Percentiles rank a stretch among this genome's conserved stretches.
Conservation (phyloP, 2,888 invertebrate species). For the Patella pellucida region DNA sequence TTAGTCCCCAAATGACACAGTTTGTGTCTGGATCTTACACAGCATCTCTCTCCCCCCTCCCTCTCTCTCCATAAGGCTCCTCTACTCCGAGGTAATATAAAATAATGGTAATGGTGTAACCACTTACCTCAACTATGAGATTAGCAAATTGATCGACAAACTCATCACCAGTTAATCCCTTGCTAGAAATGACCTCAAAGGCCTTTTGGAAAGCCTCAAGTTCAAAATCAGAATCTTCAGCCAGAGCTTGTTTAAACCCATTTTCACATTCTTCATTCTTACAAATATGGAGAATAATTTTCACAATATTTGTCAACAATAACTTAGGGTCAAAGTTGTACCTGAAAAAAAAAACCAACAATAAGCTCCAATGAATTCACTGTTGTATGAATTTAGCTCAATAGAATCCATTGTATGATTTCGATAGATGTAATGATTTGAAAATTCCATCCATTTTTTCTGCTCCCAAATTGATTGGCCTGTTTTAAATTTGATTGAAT, state of each 20-base stretch:
- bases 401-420: too few species aligned
- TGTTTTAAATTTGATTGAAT: too few species aligned
- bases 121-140: constrained; percentile 27
- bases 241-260: constrained; percentile 34
- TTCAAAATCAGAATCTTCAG: constrained; percentile 38
- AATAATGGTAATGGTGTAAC: not conserved
- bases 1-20: too few species aligned
- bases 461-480: too few species aligned
- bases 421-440: too few species aligned
- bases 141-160: constrained; percentile 23
- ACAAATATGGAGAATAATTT: constrained; percentile 31
- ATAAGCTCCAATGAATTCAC: too few species aligned
- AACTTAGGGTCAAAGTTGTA: constrained; percentile 35
- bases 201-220: constrained; percentile 30
- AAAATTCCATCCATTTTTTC: too few species aligned
- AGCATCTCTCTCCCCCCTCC: too few species aligned
- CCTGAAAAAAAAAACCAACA: constrained; percentile 23
- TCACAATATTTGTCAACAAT: constrained; percentile 31
- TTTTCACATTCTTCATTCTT: constrained; percentile 5
- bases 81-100: not conserved
- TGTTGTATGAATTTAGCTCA: too few species aligned
- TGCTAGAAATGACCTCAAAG: constrained; percentile 28
- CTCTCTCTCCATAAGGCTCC: too few species aligned
- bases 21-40: too few species aligned
- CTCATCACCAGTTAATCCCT: constrained; percentile 28